These are phyloP conservation scores for Polypterus senegalus DNA, from an alignment of 2,113 vertebrate genomes.

Conservation along the genomic window DNA sequence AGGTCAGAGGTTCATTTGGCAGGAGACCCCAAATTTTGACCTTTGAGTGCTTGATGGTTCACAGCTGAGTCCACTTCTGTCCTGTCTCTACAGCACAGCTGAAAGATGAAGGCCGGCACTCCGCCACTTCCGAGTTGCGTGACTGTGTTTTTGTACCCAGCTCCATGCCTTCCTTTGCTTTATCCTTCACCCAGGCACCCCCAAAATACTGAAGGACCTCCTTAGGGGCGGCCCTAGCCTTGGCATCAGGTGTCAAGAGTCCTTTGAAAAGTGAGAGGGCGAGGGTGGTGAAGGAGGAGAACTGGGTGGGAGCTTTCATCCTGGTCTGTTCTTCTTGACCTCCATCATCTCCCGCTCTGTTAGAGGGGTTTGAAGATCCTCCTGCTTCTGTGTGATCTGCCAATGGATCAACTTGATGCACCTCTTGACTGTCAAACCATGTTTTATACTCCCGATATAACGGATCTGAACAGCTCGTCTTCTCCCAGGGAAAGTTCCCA, in stretches of 20 bases:
- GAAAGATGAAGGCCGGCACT: too few relatives aligned
- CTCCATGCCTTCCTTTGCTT: too few relatives aligned
- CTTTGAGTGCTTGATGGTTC: too few relatives aligned
- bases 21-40: too few relatives aligned
- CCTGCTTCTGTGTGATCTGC: too few relatives aligned
- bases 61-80: too few relatives aligned
- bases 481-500: conserved; percentile 71
- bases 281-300: conserved; percentile 44
- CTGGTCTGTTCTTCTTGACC: not conserved
- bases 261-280: conserved; percentile 58
- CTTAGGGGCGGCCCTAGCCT: conserved; percentile 51
- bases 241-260: conserved; percentile 59
- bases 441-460: conserved; percentile 50
- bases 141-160: too few relatives aligned
- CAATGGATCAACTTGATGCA: not conserved
- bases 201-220: conserved; percentile 57
- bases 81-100: too few relatives aligned
- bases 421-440: conserved; percentile 51
- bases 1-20: too few relatives aligned
- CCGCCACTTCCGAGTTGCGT: too few relatives aligned
- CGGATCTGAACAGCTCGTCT: conserved; percentile 52
- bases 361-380: too few relatives aligned
- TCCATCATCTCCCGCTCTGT: not conserved
- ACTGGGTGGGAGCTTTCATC: conserved; percentile 41
- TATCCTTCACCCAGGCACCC: too few relatives aligned